Conservation (phyloP, 2,888 invertebrate genomes). For the Beris morrisii region DNA sequence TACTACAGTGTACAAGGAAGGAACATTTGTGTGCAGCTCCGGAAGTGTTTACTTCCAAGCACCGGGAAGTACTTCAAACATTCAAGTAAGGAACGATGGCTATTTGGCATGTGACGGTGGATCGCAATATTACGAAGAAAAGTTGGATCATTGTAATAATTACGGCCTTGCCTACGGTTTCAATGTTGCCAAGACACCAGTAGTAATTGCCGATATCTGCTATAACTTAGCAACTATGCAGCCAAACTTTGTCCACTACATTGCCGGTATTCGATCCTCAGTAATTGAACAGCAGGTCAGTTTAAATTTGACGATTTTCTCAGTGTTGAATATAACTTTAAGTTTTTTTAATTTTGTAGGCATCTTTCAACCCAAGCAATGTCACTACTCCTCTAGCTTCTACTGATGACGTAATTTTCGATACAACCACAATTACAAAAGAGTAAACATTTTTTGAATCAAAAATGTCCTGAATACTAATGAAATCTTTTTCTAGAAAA, state of each 20-base stretch:
- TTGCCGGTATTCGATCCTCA: conserved; percentile 5
- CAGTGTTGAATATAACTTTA: no score
- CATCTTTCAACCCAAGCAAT: no score
- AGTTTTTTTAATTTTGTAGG: no score
- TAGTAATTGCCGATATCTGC: conserved; percentile 8
- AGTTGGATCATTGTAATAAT: not conserved
- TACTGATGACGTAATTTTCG: no score
- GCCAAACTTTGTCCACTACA: conserved; percentile 7
- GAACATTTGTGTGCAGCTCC: not conserved
- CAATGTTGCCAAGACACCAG: not conserved
- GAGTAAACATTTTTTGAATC: no score
- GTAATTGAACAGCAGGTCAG: not conserved
- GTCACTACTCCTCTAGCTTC: no score
- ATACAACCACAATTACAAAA: no score
- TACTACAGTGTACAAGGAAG: not conserved
- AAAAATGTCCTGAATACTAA: no score
- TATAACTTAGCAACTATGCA: conserved; percentile 13
- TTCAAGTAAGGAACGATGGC: no score
- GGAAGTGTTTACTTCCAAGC: not conserved
- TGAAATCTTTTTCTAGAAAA: not conserved
- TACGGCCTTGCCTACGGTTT: conserved; percentile 24
- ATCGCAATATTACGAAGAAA: conserved; percentile 3
- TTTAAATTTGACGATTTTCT: not conserved
- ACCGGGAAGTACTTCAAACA: not conserved
- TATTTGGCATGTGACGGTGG: not conserved